Base-by-base conservation (phyloP, 2,113 vertebrate genomes). In the Cyanoliseus patagonus region DNA sequence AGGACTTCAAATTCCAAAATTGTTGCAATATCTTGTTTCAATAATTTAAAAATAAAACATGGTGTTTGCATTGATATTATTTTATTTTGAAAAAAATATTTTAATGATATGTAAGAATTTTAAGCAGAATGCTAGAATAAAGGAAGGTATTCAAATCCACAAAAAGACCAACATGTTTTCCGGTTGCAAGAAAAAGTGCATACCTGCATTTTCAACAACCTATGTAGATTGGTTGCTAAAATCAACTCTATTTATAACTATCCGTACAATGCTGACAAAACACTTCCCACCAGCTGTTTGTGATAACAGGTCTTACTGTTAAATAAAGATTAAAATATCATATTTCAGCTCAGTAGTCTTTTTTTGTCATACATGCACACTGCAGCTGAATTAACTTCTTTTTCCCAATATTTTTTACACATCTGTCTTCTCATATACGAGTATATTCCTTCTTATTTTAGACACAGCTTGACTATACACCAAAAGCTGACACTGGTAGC, bases 61-160 rank as follows among this genome's bases (percentile, higher is more conserved):
- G 0, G 0, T 46, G 4, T n/a, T 64, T 3, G 8, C 11, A 0
- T 12, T 23, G 17, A 13, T 5, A 16, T 25, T 49, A 22, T 52
- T 69, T 47, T 84, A 31, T 62, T 77, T 61, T 68, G 9, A 81
- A 81, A 42, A 42, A 23, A 23, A 6, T 1, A 23, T 52, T 61
- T 62, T 39, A 39, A 70, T 23, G 1, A 2, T n/a, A 42, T 37
- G 22, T 57, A 57, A 63, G 5, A 2, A 57, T 52, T 53, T 61
- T 7, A n/a, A 73, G n/a, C 1, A 51, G 62, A 47, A 52, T 47
- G 1, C 2, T 55, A 41, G 24, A 74, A 55, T n/a, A 81, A 59
- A 44, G 27, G 2, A 11, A 46, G 2, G 0, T 41, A 39, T 35
- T 66, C 4, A 1, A 30, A 23, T 10, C 8, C 18, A 44, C 17